A percentile compares a stretch with the other conserved stretches of the same genome.
Conservation (phyloP, 2,888 invertebrate genomes). For the Uropetala carovei region DNA sequence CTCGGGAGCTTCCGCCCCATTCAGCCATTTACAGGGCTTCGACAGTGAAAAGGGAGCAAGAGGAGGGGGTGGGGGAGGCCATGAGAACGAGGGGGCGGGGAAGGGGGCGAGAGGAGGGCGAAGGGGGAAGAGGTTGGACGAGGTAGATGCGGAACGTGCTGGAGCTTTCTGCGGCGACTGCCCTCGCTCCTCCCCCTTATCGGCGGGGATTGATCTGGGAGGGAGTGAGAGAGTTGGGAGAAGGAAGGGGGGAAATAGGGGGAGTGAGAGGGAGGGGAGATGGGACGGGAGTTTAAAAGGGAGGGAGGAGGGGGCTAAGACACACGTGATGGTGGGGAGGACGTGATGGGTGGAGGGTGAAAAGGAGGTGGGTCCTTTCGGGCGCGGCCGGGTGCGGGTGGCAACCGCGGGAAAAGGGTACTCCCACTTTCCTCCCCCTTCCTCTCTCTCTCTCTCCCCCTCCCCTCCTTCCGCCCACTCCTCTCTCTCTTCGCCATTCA, state of each 20-base stretch:
- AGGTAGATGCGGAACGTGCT: constrained; percentile 56
- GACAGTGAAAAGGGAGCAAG: constrained; percentile 13
- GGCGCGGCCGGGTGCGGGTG: constrained; percentile 21
- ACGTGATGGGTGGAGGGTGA: neutral
- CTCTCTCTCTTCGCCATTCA: neutral
- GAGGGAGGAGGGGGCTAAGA: neutral
- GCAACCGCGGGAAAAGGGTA: constrained; percentile 9
- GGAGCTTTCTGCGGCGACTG: constrained; percentile 44
- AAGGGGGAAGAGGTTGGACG: neutral
- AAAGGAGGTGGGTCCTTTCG: constrained; percentile 25
- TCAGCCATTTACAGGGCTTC: constrained; percentile 43
- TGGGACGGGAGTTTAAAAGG: neutral
- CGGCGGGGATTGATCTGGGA: constrained; percentile 58
- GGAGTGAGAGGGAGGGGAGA: neutral
- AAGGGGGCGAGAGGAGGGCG: neutral
- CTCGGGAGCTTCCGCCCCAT: neutral
- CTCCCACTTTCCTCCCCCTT: neutral
- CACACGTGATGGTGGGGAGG: neutral
- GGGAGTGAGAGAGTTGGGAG: neutral
- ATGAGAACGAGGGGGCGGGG: neutral
- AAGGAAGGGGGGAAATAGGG: neutral
- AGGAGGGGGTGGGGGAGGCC: neutral
- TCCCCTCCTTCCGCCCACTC: neutral
- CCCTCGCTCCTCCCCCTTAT: constrained; percentile 11
- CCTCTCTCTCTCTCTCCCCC: neutral